Conservation (phyloP, 2,797 vertebrate species). For the Pipistrellus pygmaeus region DNA sequence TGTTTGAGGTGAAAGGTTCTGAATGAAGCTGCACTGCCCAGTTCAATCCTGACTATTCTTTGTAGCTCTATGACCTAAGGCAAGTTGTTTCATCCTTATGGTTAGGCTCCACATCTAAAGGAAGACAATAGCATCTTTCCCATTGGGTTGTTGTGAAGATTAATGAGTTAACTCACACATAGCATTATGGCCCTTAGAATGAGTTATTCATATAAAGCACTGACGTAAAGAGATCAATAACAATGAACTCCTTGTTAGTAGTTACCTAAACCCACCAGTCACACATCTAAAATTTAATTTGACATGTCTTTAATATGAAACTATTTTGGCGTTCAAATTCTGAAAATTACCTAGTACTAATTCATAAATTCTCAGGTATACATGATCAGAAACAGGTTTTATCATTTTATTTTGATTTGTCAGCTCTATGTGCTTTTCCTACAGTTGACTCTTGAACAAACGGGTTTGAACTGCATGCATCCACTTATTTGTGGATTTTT, state of each 20-base stretch:
- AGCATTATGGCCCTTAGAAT: not conserved
- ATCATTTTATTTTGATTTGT: conserved; percentile 1
- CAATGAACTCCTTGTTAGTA: not conserved
- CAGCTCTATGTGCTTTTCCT: not conserved
- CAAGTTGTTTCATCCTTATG: not conserved
- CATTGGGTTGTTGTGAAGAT: not conserved
- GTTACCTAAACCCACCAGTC: not conserved
- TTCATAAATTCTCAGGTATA: not conserved
- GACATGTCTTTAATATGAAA: not conserved
- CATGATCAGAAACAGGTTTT: conserved; percentile 1
- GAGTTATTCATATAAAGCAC: conserved; percentile 33
- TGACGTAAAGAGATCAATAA: not conserved
- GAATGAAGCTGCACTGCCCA: not conserved
- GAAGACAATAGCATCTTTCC: not conserved
- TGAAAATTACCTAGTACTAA: conserved; percentile 13
- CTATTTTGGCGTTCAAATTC: conserved; percentile 42
- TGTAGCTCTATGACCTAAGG: not conserved
- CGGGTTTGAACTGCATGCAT: not conserved
- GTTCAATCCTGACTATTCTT: not conserved
- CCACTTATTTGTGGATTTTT: not conserved
- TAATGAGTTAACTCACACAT: not conserved
- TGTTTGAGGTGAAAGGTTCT: not conserved
- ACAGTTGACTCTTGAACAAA: not conserved
- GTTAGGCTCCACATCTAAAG: not conserved
- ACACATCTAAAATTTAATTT: not conserved